Base-by-base conservation (phyloP, 92 coral and sea anemone genomes). In the Actinostola sp. region DNA sequence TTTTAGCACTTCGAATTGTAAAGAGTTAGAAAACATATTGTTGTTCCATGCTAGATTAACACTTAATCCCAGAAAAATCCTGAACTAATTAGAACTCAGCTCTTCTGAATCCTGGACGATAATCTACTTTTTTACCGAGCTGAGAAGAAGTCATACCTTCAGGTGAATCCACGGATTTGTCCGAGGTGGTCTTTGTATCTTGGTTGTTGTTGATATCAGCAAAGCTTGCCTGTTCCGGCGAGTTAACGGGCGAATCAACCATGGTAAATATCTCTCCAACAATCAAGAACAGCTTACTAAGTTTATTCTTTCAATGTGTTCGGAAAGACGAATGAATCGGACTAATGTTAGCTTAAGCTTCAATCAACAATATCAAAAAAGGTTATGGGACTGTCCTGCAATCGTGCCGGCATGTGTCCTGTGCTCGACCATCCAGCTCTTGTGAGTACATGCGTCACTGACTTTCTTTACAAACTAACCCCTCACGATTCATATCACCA, bases 11-110 rank as follows among this genome's bases (percentile, higher is more conserved):
- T 83, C 75, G 67, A 83, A 80, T 87, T 80, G 92, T 90, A 78
- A 90, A 77, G 88, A 87, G 92, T 83, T 86, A 90, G 92, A 95
- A 95, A 89, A 87, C 88, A 92, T 91, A 95, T 95, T 95, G 97
- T 95, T 95, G 95, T 91, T 85, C 83, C 99, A 92, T 88, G 86
- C 93, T 81, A 95, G 99, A 95, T 95, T 95, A 95, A 90, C 97
- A 95, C 97, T 95, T 95, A 95, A 95, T 95, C 99, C 99, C 91
- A 82, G 87, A 90, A 86, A 87, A 87, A 87, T 87, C 97, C 92
- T 83, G 89, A 86, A 89, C 97, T 90, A 90, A 90, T 90, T 90
- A 90, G 92, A 90, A 90, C 88, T 84, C 89, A 88, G 92, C 89
- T 90, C 83, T 83, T 84, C 67, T 83, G 88, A 81, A 83, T 82